Base-by-base conservation (phyloP, 2,113 vertebrate genomes). In the Trochalopteron elliotii region DNA sequence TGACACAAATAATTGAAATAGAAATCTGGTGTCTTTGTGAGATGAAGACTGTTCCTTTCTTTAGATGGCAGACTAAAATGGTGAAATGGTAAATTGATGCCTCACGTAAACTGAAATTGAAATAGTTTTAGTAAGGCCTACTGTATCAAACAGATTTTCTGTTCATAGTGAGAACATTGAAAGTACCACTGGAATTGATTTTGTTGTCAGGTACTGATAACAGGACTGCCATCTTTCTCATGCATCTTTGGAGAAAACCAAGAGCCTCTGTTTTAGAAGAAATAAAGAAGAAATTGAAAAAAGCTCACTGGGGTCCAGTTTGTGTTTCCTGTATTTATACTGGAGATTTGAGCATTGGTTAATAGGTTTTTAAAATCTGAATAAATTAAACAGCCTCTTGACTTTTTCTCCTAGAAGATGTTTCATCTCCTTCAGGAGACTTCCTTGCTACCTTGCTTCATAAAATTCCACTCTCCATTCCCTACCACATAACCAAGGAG, bases 1-100 rank as follows among this genome's bases (percentile, higher is more conserved):
- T 96, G 96, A 94, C 87, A 91, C 49, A 57, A 72, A 67, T 59
- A 93, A 93, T 97, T 40, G 45, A 96, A 96, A 96, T 87, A 93
- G 94, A 96, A 95, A 93, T 61, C 49, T 85, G 72, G 85, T 88
- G 69, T 45, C 85, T 95, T 86, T 82, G 63, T 70, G 83, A 89
- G 88, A 76, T 90, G 76, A 92, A 88, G 87, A 47, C 75, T 67
- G 61, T 39, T 90, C 64, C 82, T 89, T 94, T 93, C 90, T 96
- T 96, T 85, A 89, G 89, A 87, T 42, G 65, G 85, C 63, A 95
- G 81, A 45, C 59, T 64, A 39, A 39, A 39, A 39, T 39, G 37
- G 37, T 39, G 37, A 39, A 39, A 39, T 39, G 47, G 82, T 94
- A 96, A 96, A 96, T 64, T 11, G 92, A 96, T 91, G 69, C 84